Evolutionary conservation across 2,113 vertebrate species (phyloP).

Genomic region (Cathartes aura): DNA sequence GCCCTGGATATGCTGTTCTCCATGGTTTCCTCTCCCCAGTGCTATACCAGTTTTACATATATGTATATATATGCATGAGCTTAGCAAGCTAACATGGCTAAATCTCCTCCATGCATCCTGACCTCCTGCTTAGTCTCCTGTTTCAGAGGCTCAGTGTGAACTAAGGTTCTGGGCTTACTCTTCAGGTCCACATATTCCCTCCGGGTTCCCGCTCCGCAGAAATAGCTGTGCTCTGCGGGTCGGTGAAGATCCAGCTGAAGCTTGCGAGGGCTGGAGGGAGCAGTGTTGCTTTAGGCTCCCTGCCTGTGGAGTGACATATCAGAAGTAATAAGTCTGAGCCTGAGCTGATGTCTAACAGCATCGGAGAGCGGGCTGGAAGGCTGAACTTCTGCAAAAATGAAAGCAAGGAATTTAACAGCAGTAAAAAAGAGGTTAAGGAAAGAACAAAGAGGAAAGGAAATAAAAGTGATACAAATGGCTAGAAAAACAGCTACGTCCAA

Average conservation of each 20-base stretch:
- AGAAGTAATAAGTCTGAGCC: constrained; percentile 65
- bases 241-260: constrained; percentile 45
- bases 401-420: constrained; percentile 62
- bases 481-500: neutral
- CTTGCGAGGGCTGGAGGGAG: constrained; percentile 47
- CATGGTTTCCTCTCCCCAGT: neutral
- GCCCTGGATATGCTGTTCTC: neutral
- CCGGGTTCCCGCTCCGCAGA: neutral
- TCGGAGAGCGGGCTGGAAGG: neutral
- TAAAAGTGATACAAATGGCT: constrained; percentile 35
- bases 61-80: neutral
- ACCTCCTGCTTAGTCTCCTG: neutral
- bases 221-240: neutral
- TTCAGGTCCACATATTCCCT: neutral
- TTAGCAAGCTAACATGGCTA: neutral
- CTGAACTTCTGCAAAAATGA: constrained; percentile 53
- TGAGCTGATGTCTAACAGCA: constrained; percentile 47
- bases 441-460: constrained; percentile 55
- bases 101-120: neutral
- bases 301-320: constrained; percentile 61
- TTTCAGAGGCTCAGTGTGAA: neutral
- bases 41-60: too few species aligned
- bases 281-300: constrained; percentile 64
- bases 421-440: constrained; percentile 56
- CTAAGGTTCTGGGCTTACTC: neutral